A percentile compares a stretch with the other conserved stretches of the same genome.
Evolutionary conservation across 1,140 invertebrate species (phyloP).

Genomic region (Eciton burchellii): DNA sequence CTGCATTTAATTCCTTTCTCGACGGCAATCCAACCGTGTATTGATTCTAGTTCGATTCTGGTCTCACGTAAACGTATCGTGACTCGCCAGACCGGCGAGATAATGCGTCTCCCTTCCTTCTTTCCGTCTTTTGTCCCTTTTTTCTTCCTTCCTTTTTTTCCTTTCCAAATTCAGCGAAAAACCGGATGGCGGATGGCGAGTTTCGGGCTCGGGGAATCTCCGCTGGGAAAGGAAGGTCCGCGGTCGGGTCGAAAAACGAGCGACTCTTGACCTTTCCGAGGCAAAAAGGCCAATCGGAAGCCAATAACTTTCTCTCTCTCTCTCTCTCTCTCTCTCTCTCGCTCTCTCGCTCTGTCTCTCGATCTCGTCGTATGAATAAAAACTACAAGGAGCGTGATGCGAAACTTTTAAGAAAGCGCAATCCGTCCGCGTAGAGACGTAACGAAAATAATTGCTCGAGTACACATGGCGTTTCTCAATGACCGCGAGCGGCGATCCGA

Average conservation of each 20-base stretch:
- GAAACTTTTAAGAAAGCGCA: conserved; percentile 35
- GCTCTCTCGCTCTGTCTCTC: too few relatives aligned
- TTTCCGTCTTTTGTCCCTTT: too few relatives aligned
- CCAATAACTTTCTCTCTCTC: conserved; percentile 1
- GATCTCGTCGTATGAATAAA: conserved; percentile 40
- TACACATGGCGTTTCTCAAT: conserved; percentile 44
- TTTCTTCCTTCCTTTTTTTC: too few relatives aligned
- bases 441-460: conserved; percentile 50
- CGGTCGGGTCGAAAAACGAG: background rate
- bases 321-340: too few relatives aligned
- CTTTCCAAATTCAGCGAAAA: too few relatives aligned
- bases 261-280: background rate
- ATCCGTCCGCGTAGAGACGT: background rate
- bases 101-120: too few relatives aligned
- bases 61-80: too few relatives aligned
- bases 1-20: background rate
- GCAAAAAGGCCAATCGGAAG: background rate
- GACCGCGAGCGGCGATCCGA: conserved; percentile 33
- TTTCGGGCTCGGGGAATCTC: conserved; percentile 2
- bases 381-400: conserved; percentile 26
- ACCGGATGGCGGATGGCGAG: background rate
- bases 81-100: too few relatives aligned
- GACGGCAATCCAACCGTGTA: background rate
- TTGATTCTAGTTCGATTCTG: too few relatives aligned
- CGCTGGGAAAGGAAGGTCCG: background rate